Evolutionary conservation across 2,797 vertebrate genomes (phyloP), one percentile per base, ranked within the genome.

Genomic region (Acestrorhynchus altus): DNA sequence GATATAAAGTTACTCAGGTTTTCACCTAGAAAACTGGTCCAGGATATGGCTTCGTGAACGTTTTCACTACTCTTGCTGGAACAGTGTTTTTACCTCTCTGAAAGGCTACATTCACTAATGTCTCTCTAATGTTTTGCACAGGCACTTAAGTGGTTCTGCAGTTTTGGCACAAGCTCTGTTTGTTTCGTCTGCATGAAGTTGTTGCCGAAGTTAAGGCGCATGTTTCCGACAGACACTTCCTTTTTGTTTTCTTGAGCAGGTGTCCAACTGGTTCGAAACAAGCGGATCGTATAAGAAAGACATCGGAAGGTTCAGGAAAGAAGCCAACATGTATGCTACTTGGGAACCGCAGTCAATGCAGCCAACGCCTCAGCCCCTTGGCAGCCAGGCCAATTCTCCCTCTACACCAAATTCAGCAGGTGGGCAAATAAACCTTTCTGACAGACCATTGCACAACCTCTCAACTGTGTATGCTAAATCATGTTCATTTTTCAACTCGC

Each of bases 221-320:
- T 39, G 8, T 20, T 1, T 7, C 12, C 3, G 15, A 59, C n/a
- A 63, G 40, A 64, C 39, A 64, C 18, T 42, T 42, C 18, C 11
- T 12, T n/a, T 42, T 42, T 70, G 57, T 71, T 31, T 69, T 57
- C 70, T 51, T 12, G 20, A 18, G 83, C 91, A 99, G 98, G 98
- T 99, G 94, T 99, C 98, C 93, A 99, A 99, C 96, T 99, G 98
- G 97, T 99, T 99, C 92, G 98, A 94, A 99, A 99, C 95, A 99
- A 99, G 93, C 94, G 98, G 95, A 99, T 99, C 95, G 93, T 99
- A 99, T 95, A 99, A 99, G 96, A 99, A 99, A 94, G 98, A 99
- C 96, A 99, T 99, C 92, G 97, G 98, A 93, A 99, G 98, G 95
- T 99, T 99, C 93, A 97, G 99, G 93, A 97, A 99, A 92, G 97